A percentile compares a stretch with the other conserved stretches of the same genome.
These are phyloP conservation scores for Drosophila virilis DNA, from an alignment of 1,140 invertebrate genomes.

Conservation along the genomic window DNA sequence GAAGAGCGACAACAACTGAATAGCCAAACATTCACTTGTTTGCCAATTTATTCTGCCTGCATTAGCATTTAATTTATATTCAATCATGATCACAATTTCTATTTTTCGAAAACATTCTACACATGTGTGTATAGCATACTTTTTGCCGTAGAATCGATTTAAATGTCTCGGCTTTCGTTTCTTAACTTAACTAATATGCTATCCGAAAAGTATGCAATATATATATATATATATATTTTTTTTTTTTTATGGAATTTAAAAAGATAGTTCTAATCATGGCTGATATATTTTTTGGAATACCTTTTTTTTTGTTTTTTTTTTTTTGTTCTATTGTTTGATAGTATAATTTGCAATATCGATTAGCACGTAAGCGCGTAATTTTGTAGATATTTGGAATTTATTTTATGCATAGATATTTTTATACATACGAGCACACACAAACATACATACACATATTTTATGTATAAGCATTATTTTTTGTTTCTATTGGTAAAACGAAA, in stretches of 20 bases:
- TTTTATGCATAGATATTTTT: constrained; percentile 6
- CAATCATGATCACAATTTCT: neutral
- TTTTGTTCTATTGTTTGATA: neutral
- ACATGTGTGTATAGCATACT: neutral
- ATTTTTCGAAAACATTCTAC: neutral
- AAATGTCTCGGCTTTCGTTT: neutral
- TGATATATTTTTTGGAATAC: constrained; percentile 7
- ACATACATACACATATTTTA: constrained; percentile 11
- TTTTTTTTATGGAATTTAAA: neutral
- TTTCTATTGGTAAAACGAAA: neutral
- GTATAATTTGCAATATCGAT: constrained; percentile 21
- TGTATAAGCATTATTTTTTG: constrained; percentile 2
- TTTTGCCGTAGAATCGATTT: neutral
- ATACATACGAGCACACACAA: neutral
- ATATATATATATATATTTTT: neutral
- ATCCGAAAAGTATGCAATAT: constrained; percentile 7
- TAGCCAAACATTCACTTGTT: neutral
- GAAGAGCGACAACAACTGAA: neutral
- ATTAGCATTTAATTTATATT: constrained; percentile 2
- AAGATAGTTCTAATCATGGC: neutral
- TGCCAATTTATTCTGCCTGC: constrained; percentile 21
- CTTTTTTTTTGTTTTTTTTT: constrained; percentile 20
- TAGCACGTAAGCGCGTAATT: constrained; percentile 8
- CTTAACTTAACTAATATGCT: neutral
- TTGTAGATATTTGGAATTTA: constrained; percentile 44